A percentile compares a stretch with the other conserved stretches of the same genome.
These are phyloP conservation scores for Hapalemur alaotrensis DNA, from an alignment of 2,797 vertebrate species.

Conservation along the genomic window DNA sequence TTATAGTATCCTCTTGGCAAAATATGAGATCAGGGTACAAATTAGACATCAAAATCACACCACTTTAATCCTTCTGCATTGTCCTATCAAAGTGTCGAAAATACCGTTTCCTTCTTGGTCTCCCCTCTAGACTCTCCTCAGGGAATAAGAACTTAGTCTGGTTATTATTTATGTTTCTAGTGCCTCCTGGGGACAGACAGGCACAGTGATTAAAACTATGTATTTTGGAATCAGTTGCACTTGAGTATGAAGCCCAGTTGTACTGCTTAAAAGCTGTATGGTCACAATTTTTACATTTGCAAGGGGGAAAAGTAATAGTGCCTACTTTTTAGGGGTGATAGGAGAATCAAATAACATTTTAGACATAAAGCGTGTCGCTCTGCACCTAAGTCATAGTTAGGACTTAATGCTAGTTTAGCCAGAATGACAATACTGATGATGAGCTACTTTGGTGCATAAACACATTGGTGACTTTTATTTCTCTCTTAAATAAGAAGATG, in stretches of 20 bases:
- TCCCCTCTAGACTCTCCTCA: not conserved
- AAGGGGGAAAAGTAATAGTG: not conserved
- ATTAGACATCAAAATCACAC: not conserved
- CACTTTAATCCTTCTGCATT: not conserved
- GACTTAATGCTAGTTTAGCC: not conserved
- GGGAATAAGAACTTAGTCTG: not conserved
- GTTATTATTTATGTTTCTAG: not conserved
- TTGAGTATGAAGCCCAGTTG: not conserved
- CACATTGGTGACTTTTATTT: no score
- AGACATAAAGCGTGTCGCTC: not conserved
- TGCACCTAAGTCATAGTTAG: not conserved
- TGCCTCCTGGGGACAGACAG: not conserved
- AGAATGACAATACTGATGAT: not conserved
- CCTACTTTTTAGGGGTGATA: not conserved
- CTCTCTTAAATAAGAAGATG: not conserved
- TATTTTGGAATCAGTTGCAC: not conserved
- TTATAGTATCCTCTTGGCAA: not conserved
- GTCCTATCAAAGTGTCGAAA: not conserved
- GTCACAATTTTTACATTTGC: not conserved
- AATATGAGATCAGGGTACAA: not conserved
- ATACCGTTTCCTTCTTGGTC: not conserved
- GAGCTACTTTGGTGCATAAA: not conserved
- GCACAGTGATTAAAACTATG: not conserved
- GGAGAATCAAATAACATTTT: slow-evolving; percentile 1
- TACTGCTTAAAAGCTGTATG: not conserved